Percentiles rank a stretch among this genome's conserved stretches.
phyloP scores from a whole-genome alignment of 37 sponge, comb jelly and placozoan species.

The Axinella damicornis region DNA sequence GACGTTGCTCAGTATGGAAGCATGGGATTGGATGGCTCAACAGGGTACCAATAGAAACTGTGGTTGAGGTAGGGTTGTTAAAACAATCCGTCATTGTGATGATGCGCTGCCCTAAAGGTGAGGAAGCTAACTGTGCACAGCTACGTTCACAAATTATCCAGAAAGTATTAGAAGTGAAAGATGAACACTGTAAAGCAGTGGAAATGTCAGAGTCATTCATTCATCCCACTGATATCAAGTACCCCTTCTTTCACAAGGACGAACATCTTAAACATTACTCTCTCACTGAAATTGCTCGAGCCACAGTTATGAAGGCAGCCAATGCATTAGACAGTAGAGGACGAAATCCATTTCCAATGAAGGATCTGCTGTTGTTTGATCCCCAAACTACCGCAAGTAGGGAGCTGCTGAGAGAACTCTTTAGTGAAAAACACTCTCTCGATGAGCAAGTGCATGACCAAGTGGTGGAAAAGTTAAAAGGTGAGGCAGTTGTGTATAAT shows the following conservation, averaged over 20 bases:
- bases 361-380: background rate
- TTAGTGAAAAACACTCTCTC: background rate
- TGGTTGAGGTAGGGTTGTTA: conserved; percentile 22
- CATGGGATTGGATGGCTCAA: conserved; percentile 27
- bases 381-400: background rate
- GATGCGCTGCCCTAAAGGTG: conserved; percentile 25
- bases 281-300: background rate
- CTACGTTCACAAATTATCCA: background rate
- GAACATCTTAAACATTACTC: background rate
- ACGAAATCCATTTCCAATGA: background rate
- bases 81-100: background rate
- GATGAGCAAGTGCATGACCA: too few species aligned
- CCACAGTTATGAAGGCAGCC: background rate
- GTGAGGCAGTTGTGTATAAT: too few species aligned
- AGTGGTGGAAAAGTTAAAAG: too few species aligned
- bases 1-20: conserved; percentile 31
- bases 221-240: background rate
- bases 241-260: background rate
- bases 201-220: background rate
- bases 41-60: background rate
- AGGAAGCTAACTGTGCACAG: background rate
- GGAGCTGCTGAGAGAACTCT: background rate
- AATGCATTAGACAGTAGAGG: background rate
- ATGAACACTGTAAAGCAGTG: background rate
- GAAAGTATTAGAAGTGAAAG: background rate